Evolutionary conservation across 2,888 invertebrate genomes (phyloP).

Genomic region (Cabera pusaria): DNA sequence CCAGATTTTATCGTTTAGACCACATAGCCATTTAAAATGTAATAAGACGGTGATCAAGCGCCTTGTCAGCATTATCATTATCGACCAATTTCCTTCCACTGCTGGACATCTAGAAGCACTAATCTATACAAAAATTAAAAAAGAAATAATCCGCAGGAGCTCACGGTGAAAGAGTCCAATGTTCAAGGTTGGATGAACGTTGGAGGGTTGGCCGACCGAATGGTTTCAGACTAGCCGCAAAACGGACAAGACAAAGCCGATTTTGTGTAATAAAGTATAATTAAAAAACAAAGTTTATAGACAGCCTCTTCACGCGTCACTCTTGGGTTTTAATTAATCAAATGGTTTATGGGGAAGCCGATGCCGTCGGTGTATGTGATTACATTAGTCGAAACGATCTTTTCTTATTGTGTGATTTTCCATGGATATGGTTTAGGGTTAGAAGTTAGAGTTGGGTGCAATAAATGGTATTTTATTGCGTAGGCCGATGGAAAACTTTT

Average conservation of each 20-base stretch:
- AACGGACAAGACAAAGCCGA: slow-evolving; percentile 74
- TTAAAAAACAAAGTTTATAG: slow-evolving; percentile 77
- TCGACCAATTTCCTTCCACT: too few species aligned
- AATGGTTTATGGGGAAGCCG: slow-evolving; percentile 57
- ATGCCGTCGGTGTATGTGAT: slow-evolving; percentile 54
- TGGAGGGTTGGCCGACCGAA: too few species aligned
- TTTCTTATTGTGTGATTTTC: slow-evolving; percentile 65
- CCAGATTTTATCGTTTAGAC: too few species aligned
- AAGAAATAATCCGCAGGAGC: too few species aligned
- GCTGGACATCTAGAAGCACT: too few species aligned
- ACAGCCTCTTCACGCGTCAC: slow-evolving; percentile 64
- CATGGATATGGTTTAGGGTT: slow-evolving; percentile 55
- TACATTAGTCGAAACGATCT: slow-evolving; percentile 53
- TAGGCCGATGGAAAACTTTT: slow-evolving; percentile 36
- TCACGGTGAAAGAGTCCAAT: too few species aligned
- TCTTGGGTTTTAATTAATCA: slow-evolving; percentile 71
- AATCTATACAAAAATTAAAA: too few species aligned
- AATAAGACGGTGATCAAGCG: too few species aligned
- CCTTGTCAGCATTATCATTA: too few species aligned
- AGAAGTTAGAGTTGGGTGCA: slow-evolving; percentile 57
- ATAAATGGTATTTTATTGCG: slow-evolving; percentile 57
- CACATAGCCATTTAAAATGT: too few species aligned
- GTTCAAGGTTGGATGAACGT: too few species aligned
- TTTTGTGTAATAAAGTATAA: slow-evolving; percentile 76
- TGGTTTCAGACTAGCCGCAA: slow-evolving; percentile 47